Conservation (phyloP, 2,888 invertebrate species). For the Hymenopus coronatus region DNA sequence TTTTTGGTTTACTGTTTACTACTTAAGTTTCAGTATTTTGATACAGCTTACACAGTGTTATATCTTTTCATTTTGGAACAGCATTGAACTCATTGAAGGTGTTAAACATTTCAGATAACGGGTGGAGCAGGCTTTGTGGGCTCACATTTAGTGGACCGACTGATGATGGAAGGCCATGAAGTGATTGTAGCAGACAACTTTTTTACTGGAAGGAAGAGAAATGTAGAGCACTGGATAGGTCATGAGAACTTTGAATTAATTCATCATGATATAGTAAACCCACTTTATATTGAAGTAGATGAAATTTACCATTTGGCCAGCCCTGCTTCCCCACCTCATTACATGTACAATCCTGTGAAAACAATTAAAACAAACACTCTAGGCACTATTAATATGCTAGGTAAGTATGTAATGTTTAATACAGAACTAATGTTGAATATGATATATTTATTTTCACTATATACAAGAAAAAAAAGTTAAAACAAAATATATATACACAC, state of each 20-base stretch:
- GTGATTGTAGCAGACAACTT: slow-evolving; percentile 97
- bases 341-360: slow-evolving; percentile 99
- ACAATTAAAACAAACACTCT: slow-evolving; percentile 98
- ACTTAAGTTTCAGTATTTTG: too few relatives aligned
- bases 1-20: too few relatives aligned
- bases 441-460: not conserved
- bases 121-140: slow-evolving; percentile 99
- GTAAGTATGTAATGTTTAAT: slow-evolving; percentile 48
- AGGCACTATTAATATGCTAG: slow-evolving; percentile 90
- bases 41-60: too few relatives aligned
- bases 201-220: slow-evolving; percentile 94
- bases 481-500: too few relatives aligned
- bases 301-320: slow-evolving; percentile 99
- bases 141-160: slow-evolving; percentile 91
- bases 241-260: slow-evolving; percentile 98
- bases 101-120: slow-evolving; percentile 63
- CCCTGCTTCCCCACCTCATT: slow-evolving; percentile 98
- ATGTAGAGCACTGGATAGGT: slow-evolving; percentile 98
- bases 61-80: too few relatives aligned
- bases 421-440: not conserved
- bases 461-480: not conserved
- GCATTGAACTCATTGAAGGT: not conserved
- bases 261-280: slow-evolving; percentile 98
- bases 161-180: slow-evolving; percentile 96
- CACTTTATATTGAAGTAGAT: slow-evolving; percentile 94